Evolutionary conservation across 2,888 invertebrate species (phyloP).

Genomic region (Iselma pallidipennis): DNA sequence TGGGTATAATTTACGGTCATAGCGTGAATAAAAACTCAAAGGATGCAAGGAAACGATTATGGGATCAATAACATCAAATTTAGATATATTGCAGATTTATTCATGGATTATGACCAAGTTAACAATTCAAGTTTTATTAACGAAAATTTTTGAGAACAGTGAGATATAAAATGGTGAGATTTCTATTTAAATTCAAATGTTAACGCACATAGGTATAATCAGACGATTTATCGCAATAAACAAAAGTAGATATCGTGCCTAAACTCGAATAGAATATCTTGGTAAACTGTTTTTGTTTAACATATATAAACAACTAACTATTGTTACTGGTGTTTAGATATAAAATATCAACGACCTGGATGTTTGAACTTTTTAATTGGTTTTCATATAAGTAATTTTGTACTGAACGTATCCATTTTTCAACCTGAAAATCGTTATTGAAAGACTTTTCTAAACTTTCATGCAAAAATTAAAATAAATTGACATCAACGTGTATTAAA

Average conservation of each 20-base stretch:
- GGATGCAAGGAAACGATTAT: background rate
- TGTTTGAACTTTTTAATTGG: background rate
- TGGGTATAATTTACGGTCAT: background rate
- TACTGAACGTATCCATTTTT: no score
- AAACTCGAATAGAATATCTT: background rate
- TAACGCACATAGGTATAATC: conserved; percentile 15
- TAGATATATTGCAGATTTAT: background rate
- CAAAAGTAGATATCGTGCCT: background rate
- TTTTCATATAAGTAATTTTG: background rate
- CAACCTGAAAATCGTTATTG: no score
- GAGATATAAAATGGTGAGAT: conserved; percentile 17
- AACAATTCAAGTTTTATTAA: background rate
- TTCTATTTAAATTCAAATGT: conserved; percentile 23
- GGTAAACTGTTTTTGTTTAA: background rate
- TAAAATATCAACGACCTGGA: background rate
- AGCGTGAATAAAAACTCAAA: background rate
- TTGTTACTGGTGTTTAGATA: background rate
- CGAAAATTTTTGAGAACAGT: no score
- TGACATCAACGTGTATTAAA: no score
- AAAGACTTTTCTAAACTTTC: no score
- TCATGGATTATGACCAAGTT: background rate
- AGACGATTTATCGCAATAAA: background rate
- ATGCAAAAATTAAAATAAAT: no score
- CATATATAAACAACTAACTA: background rate
- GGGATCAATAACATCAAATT: background rate